These are phyloP conservation scores for Mohoua ochrocephala DNA, from an alignment of 2,113 vertebrate species.

Conservation along the genomic window DNA sequence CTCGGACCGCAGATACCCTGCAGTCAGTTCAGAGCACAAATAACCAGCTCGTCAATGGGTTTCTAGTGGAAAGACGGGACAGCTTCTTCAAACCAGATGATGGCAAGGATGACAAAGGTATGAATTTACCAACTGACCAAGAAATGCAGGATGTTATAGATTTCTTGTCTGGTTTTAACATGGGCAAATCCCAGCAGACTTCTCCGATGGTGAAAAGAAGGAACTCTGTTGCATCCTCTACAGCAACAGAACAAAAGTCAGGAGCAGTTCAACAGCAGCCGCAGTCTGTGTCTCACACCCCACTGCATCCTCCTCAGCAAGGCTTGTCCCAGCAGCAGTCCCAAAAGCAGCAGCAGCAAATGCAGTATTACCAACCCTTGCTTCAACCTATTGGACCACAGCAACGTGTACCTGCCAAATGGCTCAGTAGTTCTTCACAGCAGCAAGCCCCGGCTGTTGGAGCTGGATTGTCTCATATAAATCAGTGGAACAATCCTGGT, in stretches of 20 bases:
- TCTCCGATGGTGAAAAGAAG: constrained; percentile 90
- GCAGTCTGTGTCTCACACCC: constrained; percentile 75
- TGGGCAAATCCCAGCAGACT: constrained; percentile 96
- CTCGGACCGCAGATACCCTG: constrained; percentile 72
- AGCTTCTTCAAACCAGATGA: constrained; percentile 69
- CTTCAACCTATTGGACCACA: constrained; percentile 84
- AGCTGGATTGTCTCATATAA: constrained; percentile 84
- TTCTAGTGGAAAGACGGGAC: constrained; percentile 68
- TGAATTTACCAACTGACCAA: constrained; percentile 97
- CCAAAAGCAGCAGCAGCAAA: constrained; percentile 80
- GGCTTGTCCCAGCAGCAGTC: constrained; percentile 71
- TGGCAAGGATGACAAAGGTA: constrained; percentile 87
- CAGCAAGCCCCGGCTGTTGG: constrained; percentile 77
- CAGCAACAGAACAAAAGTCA: constrained; percentile 84
- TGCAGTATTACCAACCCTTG: constrained; percentile 92
- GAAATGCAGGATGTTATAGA: constrained; percentile 99
- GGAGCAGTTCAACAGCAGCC: constrained; percentile 76
- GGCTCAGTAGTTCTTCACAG: constrained; percentile 81
- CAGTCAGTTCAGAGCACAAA: constrained; percentile 67
- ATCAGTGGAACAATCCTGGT: constrained; percentile 86
- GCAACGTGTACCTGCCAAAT: constrained; percentile 82
- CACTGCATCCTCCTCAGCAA: constrained; percentile 79
- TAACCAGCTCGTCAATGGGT: constrained; percentile 79
- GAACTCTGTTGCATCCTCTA: constrained; percentile 87
- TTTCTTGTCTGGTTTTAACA: constrained; percentile 97